Percentiles rank a stretch among this genome's conserved stretches.
Conservation (phyloP, 1,140 invertebrate genomes). For the Drosophila novamexicana region DNA sequence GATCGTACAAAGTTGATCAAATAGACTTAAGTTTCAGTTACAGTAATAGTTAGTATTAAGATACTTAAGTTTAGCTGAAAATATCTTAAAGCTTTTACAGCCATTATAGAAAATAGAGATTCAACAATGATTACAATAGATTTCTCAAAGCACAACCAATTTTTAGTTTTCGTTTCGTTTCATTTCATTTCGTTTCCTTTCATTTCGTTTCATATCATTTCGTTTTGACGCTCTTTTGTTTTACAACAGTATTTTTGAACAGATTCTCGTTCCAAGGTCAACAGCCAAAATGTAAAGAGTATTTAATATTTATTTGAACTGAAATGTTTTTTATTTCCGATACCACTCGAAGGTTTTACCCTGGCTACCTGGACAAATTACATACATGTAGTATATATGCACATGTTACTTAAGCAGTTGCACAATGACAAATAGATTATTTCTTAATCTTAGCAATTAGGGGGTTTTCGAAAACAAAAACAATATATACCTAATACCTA, state of each 20-base stretch:
- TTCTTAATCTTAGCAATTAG: conserved; percentile 12
- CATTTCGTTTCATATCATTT: conserved; percentile 25
- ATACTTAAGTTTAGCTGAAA: conserved; percentile 43
- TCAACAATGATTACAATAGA: conserved; percentile 54
- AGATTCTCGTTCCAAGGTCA: conserved; percentile 43
- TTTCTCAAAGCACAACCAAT: conserved; percentile 82
- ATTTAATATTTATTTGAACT: conserved; percentile 32
- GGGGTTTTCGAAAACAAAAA: conserved; percentile 12
- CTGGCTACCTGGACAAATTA: conserved; percentile 69
- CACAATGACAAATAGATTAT: conserved; percentile 42
- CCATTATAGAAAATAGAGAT: conserved; percentile 56
- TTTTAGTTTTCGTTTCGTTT: conserved; percentile 61
- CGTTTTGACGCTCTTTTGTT: conserved; percentile 9
- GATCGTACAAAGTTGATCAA: conserved; percentile 62
- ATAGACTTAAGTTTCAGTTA: conserved; percentile 65
- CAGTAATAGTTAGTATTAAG: conserved; percentile 47
- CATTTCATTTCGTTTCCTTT: conserved; percentile 7
- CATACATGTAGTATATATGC: conserved; percentile 1
- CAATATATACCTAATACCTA: conserved; percentile 52
- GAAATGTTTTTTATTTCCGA: conserved; percentile 9
- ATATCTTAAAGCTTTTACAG: conserved; percentile 29
- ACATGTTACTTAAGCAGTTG: conserved; percentile 8
- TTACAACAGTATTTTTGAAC: conserved; percentile 31
- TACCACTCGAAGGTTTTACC: conserved; percentile 41
- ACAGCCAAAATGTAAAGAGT: conserved; percentile 72